Evolutionary conservation across 2,113 vertebrate genomes (phyloP), one percentile per base, ranked within the genome.

Genomic region (Ailuropoda melanoleuca): DNA sequence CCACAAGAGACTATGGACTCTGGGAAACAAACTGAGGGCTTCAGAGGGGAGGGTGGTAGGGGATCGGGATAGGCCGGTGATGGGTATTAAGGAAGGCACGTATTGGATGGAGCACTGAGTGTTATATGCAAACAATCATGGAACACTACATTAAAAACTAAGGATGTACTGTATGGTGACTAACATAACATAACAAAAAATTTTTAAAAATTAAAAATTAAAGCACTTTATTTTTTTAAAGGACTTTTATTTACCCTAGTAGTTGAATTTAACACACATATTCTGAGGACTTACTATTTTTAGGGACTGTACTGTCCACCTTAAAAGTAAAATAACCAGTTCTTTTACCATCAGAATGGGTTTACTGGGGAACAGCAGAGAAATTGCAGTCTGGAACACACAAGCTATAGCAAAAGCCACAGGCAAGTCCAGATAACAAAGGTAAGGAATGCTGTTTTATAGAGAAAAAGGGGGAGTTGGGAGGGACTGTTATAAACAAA

Each of bases 201-300:
- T 6, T 43, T 43, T 43, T 1, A 43, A 43, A 43, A 43, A 43
- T 43, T 43, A 43, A 43, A 43, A 43, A 43, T 43, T 43, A 53
- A 75, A 48, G 39, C 18, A 77, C 43, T 88, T 95, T 60, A 2
- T 66, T 78, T 93, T 53, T 78, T 91, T 80, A 55, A 88, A 88
- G 34, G 60, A 70, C 6, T 88, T 90, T 29, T 74, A 17, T 60
- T 92, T 82, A 37, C 21, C 88, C 85, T 19, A 55, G 23, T 60
- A 85, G 34, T 58, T 96, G 84, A 86, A 68, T 93, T 81, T 58
- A 92, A 70, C 77, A 93, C 43, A 89, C 17, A 37, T 9, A 62
- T 87, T 93, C 90, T 70, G 93, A 83, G 64, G 12, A 34, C 5
- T 19, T 43, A 7, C 39, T 31, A 2, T 68, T 87, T 21, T 77